Evolutionary conservation across 2,797 vertebrate species (phyloP), one percentile per base, ranked within the genome.

Genomic region (Liasis olivaceus): DNA sequence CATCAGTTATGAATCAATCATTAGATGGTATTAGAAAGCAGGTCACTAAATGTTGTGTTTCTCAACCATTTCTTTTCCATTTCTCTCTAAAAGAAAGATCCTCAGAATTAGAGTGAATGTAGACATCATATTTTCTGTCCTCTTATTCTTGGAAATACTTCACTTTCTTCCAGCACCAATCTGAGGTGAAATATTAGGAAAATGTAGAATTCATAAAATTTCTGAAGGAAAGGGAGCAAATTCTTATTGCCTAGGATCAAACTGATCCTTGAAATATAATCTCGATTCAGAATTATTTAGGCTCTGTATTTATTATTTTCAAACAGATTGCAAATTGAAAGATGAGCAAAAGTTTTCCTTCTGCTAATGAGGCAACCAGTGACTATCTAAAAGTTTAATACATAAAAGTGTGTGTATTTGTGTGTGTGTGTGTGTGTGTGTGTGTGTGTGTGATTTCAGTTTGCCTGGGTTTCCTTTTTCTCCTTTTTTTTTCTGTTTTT

Each of bases 41-140:
- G 0, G 69, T 72, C 47, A 24, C 17, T 20, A 93, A 93, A 90
- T 90, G 6, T 17, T 89, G 5, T 31, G 69, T 12, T 91, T 94
- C 6, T 69, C 22, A 28, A 1, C 28, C 4, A 58, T 89, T 95
- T 93, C 17, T 11, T 85, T 93, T 47, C 22, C 2, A 28, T 36
- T 93, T 94, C 24, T 42, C 92, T 89, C 13, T 69, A 54, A 62
- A 3, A 12, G 31, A 92, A 94, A 95, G 81, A 26, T 0, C 9
- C 2, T 0, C 11, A 4, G 89, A 42, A 0, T 93, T 22, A 87
- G 14, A 31, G 88, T 91, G 22, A 88, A 91, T 4, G 15, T 1
- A 91, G 22, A 26, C 69, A 87, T 1, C 72, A 92, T 62, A 14
- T 64, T 86, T 24, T 28, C 77, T 86, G 92, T 51, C 26, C 62